These are phyloP conservation scores for Syrista parreyssii DNA, from an alignment of 2,888 invertebrate species.

Conservation along the genomic window DNA sequence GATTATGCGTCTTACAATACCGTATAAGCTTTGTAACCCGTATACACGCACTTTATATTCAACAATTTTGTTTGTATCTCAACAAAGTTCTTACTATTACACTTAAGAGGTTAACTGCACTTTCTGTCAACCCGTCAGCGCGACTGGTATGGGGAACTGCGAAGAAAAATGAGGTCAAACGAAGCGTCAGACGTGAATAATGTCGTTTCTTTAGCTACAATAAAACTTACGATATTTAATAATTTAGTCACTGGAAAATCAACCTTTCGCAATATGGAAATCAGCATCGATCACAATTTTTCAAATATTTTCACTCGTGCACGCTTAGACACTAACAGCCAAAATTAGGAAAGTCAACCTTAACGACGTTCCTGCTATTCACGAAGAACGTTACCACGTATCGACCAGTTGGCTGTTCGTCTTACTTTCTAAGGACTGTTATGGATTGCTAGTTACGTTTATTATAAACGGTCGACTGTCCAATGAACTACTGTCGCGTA, in stretches of 20 bases:
- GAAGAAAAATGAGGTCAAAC: background rate
- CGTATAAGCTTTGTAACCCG: background rate
- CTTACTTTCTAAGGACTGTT: conserved; percentile 34
- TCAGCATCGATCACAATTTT: background rate
- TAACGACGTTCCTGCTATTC: background rate
- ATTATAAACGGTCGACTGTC: background rate
- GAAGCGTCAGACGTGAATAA: background rate
- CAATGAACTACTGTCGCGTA: background rate
- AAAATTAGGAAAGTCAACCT: background rate
- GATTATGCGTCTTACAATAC: background rate
- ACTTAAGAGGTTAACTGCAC: background rate
- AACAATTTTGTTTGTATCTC: background rate
- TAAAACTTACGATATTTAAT: background rate
- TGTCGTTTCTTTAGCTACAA: background rate
- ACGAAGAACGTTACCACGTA: background rate
- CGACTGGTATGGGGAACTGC: background rate
- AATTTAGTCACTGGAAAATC: background rate
- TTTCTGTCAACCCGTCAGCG: background rate
- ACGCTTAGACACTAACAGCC: background rate
- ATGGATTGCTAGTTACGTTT: conserved; percentile 19
- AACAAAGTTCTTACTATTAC: background rate
- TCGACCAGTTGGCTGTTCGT: conserved; percentile 5
- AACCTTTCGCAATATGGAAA: background rate
- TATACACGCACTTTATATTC: background rate
- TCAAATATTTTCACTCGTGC: background rate